Evolutionary conservation across 2,797 vertebrate genomes (phyloP).

Genomic region (Ctenopoma kingsleyae): DNA sequence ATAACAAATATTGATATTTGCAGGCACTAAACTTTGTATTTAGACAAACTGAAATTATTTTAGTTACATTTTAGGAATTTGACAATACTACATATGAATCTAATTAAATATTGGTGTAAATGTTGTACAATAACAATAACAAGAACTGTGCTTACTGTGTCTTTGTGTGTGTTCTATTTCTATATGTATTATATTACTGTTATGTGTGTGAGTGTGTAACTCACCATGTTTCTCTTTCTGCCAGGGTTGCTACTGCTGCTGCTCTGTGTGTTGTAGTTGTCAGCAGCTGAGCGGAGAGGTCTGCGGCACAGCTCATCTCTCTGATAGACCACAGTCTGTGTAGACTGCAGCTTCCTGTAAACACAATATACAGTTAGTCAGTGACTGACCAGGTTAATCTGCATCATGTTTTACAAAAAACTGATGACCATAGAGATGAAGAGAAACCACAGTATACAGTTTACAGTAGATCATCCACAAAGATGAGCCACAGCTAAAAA

Average conservation of each 20-base stretch:
- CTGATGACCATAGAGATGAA: neutral
- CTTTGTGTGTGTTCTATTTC: no score
- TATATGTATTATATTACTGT: no score
- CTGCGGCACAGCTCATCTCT: constrained; percentile 66
- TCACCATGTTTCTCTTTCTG: constrained; percentile 82
- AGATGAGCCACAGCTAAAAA: neutral
- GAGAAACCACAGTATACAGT: neutral
- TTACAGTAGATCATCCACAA: neutral
- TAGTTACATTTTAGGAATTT: no score
- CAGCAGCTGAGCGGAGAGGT: constrained; percentile 61
- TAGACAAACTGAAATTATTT: no score
- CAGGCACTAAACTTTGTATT: no score
- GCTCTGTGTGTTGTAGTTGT: constrained; percentile 22
- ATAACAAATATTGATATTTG: no score
- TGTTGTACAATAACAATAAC: no score
- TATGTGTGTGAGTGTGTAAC: constrained; percentile 29
- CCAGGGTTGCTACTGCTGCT: constrained; percentile 50
- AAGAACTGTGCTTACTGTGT: no score
- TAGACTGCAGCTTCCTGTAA: constrained; percentile 77
- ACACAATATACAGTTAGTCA: neutral
- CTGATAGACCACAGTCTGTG: constrained; percentile 58
- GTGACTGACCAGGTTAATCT: accelerated
- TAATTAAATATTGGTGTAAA: no score
- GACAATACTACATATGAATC: neutral
- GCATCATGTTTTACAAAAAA: neutral